Conservation (phyloP, 2,797 vertebrate genomes). For the Leucoraja ocellata region DNA sequence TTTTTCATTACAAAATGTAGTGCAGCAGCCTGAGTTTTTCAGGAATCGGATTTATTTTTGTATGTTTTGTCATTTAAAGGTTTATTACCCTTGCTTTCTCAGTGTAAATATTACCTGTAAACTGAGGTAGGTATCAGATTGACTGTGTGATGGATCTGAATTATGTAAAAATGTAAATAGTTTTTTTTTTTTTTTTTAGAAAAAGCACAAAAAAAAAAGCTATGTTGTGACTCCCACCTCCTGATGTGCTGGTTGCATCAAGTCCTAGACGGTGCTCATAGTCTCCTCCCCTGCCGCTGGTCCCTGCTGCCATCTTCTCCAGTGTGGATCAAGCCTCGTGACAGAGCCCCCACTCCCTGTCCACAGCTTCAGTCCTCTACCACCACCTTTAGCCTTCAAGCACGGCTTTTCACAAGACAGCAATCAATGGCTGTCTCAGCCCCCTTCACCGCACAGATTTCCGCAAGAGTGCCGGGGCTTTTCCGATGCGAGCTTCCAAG, state of each 20-base stretch:
- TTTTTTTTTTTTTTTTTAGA: constrained; percentile 14
- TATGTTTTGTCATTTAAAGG: constrained; percentile 22
- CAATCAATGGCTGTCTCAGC: neutral
- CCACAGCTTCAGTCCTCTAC: neutral
- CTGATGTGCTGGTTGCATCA: neutral
- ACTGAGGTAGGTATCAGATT: neutral
- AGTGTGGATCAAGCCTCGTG: neutral
- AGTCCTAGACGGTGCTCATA: neutral
- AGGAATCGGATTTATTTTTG: constrained; percentile 20
- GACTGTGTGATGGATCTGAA: neutral
- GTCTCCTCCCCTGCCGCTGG: neutral
- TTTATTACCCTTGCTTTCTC: constrained; percentile 37
- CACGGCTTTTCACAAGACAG: neutral
- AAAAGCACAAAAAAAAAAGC: neutral
- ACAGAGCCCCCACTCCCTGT: neutral
- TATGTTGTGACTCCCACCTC: neutral
- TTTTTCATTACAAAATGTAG: constrained; percentile 31
- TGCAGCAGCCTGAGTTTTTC: neutral
- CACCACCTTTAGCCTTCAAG: neutral
- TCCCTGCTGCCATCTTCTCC: neutral
- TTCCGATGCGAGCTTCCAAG: neutral
- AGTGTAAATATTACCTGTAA: constrained; percentile 7
- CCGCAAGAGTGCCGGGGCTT: neutral
- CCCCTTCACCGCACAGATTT: neutral
- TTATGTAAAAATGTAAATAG: constrained; percentile 37